Evolutionary conservation across 2,888 invertebrate species (phyloP), one percentile per base, ranked within the genome.

Genomic region (Zelleria hepariella): DNA sequence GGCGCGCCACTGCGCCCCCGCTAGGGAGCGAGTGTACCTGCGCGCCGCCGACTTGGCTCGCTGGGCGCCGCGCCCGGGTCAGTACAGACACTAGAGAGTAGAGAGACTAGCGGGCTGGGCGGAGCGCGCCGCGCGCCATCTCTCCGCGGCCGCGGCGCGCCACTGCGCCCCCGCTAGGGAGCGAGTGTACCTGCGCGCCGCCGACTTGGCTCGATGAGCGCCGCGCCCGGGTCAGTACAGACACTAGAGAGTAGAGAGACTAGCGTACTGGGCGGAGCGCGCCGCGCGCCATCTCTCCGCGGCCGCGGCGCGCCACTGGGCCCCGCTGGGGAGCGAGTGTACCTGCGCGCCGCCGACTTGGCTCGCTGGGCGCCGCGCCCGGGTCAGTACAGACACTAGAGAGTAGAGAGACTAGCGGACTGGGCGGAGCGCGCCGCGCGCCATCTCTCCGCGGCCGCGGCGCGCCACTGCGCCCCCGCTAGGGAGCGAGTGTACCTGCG

Each of bases 141-240:
- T 85, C 64, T 85, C 86, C 0, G 66, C 75, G 1, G 94, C 96
- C 67, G 92, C 97, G 61, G 91, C 91, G 25, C 89, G 91, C 8
- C 89, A 96, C 67, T 98, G 98, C 74, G 89, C 91, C 0, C 93
- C 95, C 72, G 97, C 97, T 7, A 85, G 90, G 25, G 93, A 93
- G 60, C 91, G 93, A 58, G 94, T 95, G 2, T 96, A 93, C 74
- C 93, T 96, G 47, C 90, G 95, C 61, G 92, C 94, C 66, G 91
- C 92, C 47, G 96, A 97, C 82, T 82, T 96, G 20, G 91, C 94
- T 63, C 90, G 93, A 53, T 96, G 96, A 96, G 91, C 94, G 24
- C 92, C 93, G 23, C 80, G 93, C 68, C 94, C 94, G 74, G 95
- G 96, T 95, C 76, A 78, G 73, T 65, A 15, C 51, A n/a, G n/a